phyloP scores from a whole-genome alignment of 2,888 invertebrate species.

The Pterostichus niger region DNA sequence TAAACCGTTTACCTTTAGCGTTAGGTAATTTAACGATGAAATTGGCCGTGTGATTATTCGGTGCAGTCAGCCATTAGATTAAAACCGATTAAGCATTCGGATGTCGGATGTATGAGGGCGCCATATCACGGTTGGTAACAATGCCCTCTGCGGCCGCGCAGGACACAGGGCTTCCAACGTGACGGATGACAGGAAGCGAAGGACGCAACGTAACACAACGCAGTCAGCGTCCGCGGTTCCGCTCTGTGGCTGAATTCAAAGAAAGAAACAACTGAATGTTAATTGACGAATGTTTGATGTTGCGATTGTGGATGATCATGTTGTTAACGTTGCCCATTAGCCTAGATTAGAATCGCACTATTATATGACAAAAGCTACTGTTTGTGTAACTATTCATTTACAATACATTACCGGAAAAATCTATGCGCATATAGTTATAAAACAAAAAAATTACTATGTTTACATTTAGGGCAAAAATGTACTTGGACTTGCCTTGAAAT shows the following conservation, averaged over 20 bases:
- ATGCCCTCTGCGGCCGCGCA: conserved; percentile 26
- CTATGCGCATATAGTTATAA: too few relatives aligned
- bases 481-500: too few relatives aligned
- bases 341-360: neutral
- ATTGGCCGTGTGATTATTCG: conserved; percentile 63
- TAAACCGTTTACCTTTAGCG: conserved; percentile 43
- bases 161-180: conserved; percentile 49
- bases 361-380: neutral
- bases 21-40: conserved; percentile 60
- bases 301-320: neutral
- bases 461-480: too few relatives aligned
- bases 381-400: too few relatives aligned
- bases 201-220: conserved; percentile 28
- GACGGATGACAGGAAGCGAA: conserved; percentile 62
- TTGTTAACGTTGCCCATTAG: neutral
- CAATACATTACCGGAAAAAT: too few relatives aligned
- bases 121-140: conserved; percentile 43
- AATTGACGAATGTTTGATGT: conserved; percentile 17
- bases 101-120: conserved; percentile 53
- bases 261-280: conserved; percentile 23
- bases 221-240: conserved; percentile 19
- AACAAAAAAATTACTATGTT: too few relatives aligned
- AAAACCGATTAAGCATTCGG: conserved; percentile 63
- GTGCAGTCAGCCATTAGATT: conserved; percentile 63
- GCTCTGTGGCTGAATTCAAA: conserved; percentile 18